Conservation (phyloP, 1,140 invertebrate genomes). For the Diuraphis noxia region DNA sequence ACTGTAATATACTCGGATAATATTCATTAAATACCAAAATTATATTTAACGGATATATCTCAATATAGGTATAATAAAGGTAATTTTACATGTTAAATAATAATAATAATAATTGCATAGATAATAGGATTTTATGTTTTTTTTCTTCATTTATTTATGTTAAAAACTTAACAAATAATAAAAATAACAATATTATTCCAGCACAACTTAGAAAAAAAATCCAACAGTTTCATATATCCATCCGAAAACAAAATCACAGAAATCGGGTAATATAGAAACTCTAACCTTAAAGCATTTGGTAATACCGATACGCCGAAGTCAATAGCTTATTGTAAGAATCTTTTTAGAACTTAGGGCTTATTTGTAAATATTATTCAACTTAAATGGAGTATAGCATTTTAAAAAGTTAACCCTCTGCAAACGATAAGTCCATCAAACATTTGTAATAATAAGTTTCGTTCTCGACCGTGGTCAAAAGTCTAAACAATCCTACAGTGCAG, state of each 20-base stretch:
- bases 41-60: not conserved
- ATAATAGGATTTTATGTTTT: not conserved
- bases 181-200: too few species aligned
- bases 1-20: not conserved
- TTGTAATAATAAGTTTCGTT: not conserved
- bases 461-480: not conserved
- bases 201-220: not conserved
- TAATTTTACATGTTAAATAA: not conserved
- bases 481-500: not conserved
- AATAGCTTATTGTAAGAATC: too few species aligned
- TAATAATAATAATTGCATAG: too few species aligned
- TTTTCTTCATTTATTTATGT: not conserved
- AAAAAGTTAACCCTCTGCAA: not conserved
- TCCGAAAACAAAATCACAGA: too few species aligned
- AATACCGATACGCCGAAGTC: too few species aligned
- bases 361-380: not conserved
- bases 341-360: too few species aligned
- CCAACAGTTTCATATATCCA: not conserved
- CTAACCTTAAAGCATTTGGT: too few species aligned
- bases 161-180: not conserved
- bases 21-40: not conserved
- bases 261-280: not conserved
- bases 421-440: not conserved
- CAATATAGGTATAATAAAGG: not conserved
- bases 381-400: not conserved